Base-by-base conservation (phyloP, 2,797 vertebrate genomes). In the Amazona finschi region DNA sequence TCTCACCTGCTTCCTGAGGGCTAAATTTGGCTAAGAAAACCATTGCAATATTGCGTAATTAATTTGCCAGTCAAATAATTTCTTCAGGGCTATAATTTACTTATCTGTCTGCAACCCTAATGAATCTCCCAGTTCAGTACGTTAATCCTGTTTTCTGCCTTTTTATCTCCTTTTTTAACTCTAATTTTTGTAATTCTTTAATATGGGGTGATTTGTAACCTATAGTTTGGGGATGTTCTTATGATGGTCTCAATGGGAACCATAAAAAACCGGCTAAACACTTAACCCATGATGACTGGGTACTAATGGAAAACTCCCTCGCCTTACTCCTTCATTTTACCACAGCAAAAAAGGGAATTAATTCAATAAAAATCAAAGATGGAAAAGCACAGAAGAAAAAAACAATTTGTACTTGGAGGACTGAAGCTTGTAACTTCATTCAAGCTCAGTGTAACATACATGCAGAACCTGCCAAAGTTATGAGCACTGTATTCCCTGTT, bases 61-160 rank as follows among this genome's bases (percentile, higher is more conserved):
- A 91, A 93, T 95, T 91, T 94, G 91, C 77, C 93, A 92, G 87
- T 93, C 93, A 94, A 81, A 94, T 81, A 84, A 94, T 90, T 94
- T 95, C 93, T 93, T 67, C 83, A n/a, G 76, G 87, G 83, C 83
- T 90, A 30, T 82, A 90, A 91, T 93, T 96, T 90, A 90, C 93
- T 66, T 81, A 91, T 55, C 94, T 60, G 71, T 62, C 85, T 84
- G 66, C 70, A 70, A 33, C 55, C 47, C 74, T 90, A 87, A 94
- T 57, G 83, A 90, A 84, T 94, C 76, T 89, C 83, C 15, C 57
- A 27, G 66, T 58, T 88, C 76, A 66, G 58, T 38, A 36, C 28
- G 70, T 86, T 76, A 91, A 58, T 64, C 64, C 67, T 46, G 24
- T 76, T 91, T 94, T 91, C 70, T 96, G 53, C 58, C 61, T 78